These are phyloP conservation scores for Ophion ellenae DNA, from an alignment of 2,888 invertebrate genomes.

Conservation along the genomic window DNA sequence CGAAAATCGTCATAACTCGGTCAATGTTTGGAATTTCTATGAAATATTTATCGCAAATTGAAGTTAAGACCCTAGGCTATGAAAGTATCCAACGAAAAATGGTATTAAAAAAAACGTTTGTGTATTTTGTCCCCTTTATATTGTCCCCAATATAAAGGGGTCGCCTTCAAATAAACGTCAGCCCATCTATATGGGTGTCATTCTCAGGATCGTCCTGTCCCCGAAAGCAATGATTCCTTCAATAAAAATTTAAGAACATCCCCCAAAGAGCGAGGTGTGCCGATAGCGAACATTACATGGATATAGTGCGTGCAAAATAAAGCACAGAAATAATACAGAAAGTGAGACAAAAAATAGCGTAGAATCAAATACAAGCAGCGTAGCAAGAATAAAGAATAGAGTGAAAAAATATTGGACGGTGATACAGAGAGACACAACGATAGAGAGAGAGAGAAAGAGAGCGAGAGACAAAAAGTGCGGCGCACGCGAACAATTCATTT, in stretches of 20 bases:
- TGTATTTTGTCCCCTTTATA: not conserved
- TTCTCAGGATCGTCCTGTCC: not conserved
- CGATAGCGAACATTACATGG: not conserved
- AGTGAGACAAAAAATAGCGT: not conserved
- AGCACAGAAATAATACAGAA: not conserved
- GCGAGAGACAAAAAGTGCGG: constrained; percentile 47
- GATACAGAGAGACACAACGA: not conserved
- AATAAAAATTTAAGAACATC: not conserved
- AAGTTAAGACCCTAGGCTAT: too few relatives aligned
- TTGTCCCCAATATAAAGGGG: too few relatives aligned
- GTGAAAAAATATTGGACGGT: not conserved
- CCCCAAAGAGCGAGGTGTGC: not conserved
- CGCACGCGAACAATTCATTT: constrained; percentile 59
- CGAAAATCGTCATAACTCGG: too few relatives aligned
- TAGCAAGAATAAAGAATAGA: not conserved
- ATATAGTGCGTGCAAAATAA: not conserved
- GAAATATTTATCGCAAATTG: too few relatives aligned
- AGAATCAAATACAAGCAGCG: not conserved
- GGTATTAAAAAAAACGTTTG: not conserved
- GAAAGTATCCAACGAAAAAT: too few relatives aligned
- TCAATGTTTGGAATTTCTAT: too few relatives aligned
- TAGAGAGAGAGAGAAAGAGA: not conserved
- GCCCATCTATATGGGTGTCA: not conserved
- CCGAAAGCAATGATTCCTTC: not conserved
- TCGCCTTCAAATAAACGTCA: too few relatives aligned